These are phyloP conservation scores for Pasiphila rectangulata DNA, from an alignment of 2,888 invertebrate genomes.

Conservation along the genomic window DNA sequence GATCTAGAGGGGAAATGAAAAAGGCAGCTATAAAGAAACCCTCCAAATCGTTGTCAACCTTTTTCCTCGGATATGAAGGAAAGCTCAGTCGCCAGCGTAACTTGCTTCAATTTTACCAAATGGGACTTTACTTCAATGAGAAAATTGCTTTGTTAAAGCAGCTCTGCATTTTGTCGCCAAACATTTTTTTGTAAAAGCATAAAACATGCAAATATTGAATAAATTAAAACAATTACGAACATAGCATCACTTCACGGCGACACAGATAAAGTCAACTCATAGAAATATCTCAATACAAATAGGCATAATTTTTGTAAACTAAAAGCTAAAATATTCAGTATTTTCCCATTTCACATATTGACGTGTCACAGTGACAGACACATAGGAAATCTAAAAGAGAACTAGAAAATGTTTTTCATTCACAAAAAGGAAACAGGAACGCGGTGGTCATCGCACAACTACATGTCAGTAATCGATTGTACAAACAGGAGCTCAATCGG, in stretches of 20 bases:
- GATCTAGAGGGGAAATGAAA: constrained; percentile 31
- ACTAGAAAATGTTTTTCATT: constrained; percentile 4
- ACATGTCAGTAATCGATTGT: constrained; percentile 54
- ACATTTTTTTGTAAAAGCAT: not conserved
- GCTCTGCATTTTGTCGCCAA: not conserved
- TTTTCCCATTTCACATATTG: constrained; percentile 13
- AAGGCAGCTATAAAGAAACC: constrained; percentile 38
- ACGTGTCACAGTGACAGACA: constrained; percentile 9
- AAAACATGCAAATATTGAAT: no score
- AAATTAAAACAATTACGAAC: no score
- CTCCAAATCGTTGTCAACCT: constrained; percentile 35
- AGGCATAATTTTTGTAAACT: not conserved
- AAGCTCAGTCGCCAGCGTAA: constrained; percentile 29
- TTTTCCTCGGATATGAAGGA: constrained; percentile 34
- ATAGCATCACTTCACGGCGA: no score
- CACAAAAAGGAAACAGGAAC: constrained; percentile 10
- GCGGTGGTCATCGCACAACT: constrained; percentile 14
- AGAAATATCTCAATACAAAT: no score
- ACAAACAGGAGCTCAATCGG: constrained; percentile 60
- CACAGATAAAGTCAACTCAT: no score
- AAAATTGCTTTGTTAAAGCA: constrained; percentile 5
- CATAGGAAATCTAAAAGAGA: constrained; percentile 9
- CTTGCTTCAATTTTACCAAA: constrained; percentile 33
- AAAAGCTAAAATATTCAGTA: constrained; percentile 8
- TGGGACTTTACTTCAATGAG: constrained; percentile 21